A percentile compares a stretch with the other conserved stretches of the same genome.
These are phyloP conservation scores for Pristionchus maxplancki DNA, from an alignment of 2,888 invertebrate genomes.

Conservation along the genomic window DNA sequence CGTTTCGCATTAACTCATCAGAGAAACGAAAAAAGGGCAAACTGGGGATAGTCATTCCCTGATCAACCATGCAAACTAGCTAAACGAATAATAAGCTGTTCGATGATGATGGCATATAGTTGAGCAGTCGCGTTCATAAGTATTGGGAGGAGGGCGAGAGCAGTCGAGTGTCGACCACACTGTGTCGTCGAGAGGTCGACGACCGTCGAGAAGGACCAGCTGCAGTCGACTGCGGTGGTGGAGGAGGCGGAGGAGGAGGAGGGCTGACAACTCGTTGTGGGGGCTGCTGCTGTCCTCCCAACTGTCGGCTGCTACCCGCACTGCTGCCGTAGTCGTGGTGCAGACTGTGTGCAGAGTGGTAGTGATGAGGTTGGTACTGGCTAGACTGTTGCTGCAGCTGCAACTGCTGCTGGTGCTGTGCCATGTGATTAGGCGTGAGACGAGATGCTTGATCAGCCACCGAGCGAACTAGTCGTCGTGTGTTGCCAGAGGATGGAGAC, in stretches of 20 bases:
- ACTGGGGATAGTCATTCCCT: too few species aligned
- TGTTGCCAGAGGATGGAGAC: conserved; percentile 70
- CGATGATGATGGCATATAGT: background rate
- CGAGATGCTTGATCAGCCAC: conserved; percentile 64
- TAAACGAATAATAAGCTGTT: background rate
- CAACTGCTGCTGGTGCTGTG: conserved; percentile 30
- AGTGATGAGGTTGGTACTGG: conserved; percentile 62
- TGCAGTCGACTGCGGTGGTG: background rate
- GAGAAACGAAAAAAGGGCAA: too few species aligned
- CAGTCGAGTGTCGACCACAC: conserved; percentile 1
- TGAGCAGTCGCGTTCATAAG: background rate
- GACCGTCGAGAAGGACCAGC: background rate
- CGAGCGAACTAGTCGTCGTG: conserved; percentile 66
- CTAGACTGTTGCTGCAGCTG: background rate
- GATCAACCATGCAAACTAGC: background rate
- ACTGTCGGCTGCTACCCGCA: background rate
- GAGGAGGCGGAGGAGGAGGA: conserved; percentile 13
- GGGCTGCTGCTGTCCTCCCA: background rate
- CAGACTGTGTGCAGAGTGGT: conserved; percentile 58
- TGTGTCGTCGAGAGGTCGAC: background rate
- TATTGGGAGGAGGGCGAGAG: conserved; percentile 30
- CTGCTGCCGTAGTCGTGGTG: conserved; percentile 39
- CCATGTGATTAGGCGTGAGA: conserved; percentile 54
- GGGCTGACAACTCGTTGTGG: conserved; percentile 1
- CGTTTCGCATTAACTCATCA: too few species aligned